phyloP scores from a whole-genome alignment of 2,113 vertebrate species.

The Opisthocomus hoazin region DNA sequence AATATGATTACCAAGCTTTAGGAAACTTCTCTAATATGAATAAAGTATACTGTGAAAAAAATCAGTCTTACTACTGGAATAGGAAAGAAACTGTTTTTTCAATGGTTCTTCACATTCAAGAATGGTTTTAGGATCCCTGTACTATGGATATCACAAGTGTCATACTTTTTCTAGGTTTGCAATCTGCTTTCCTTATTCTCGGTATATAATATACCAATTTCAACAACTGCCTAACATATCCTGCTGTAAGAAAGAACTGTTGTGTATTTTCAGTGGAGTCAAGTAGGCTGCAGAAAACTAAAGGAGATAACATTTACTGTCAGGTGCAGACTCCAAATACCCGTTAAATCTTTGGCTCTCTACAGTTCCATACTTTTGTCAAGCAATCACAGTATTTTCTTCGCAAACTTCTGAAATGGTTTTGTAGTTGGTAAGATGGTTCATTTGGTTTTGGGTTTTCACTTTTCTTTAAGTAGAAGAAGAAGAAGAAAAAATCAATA shows the following conservation, averaged over 20 bases:
- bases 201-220: neutral
- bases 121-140: neutral
- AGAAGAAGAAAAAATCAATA: slow-evolving; percentile 54
- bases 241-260: neutral
- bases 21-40: neutral
- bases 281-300: neutral
- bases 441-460: neutral
- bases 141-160: neutral
- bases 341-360: neutral
- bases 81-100: neutral
- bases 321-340: neutral
- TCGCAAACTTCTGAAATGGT: neutral
- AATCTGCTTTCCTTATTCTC: neutral
- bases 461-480: neutral
- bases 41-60: neutral
- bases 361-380: neutral
- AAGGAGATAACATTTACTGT: neutral
- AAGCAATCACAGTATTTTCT: neutral
- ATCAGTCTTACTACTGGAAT: neutral
- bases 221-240: neutral
- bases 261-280: neutral
- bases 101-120: neutral
- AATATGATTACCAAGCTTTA: neutral
- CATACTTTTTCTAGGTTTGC: neutral
- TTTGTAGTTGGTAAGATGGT: neutral